These are phyloP conservation scores for Discoglossus pictus DNA, from an alignment of 2,797 vertebrate genomes.

Conservation along the genomic window DNA sequence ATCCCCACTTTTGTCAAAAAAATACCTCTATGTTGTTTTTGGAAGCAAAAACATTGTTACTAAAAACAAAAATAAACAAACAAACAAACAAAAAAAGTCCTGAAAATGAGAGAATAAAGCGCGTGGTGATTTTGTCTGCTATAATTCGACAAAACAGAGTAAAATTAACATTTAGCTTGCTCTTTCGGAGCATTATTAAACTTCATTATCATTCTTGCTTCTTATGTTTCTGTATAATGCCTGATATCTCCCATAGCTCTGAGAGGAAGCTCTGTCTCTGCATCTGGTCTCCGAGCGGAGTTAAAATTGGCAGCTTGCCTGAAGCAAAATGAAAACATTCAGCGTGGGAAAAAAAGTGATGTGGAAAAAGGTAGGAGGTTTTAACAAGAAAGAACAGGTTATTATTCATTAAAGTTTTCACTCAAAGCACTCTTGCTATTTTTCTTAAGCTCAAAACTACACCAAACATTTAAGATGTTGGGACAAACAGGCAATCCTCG, in stretches of 20 bases:
- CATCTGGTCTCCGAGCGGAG: constrained; percentile 44
- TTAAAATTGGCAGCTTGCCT: constrained; percentile 50
- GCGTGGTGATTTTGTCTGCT: not conserved
- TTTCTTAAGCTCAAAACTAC: constrained; percentile 37
- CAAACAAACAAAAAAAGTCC: too few species aligned
- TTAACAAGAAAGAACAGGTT: constrained; percentile 51
- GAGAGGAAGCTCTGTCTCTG: constrained; percentile 50
- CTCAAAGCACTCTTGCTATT: constrained; percentile 37
- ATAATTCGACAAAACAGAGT: constrained; percentile 8
- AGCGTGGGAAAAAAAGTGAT: constrained; percentile 48
- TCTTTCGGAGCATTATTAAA: constrained; percentile 45
- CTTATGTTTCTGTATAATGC: constrained; percentile 51
- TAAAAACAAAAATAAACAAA: too few species aligned
- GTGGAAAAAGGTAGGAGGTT: constrained; percentile 43
- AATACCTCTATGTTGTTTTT: too few species aligned
- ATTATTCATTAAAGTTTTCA: constrained; percentile 37
- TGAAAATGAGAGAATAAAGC: too few species aligned
- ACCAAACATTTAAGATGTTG: constrained; percentile 23
- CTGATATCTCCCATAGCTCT: constrained; percentile 48
- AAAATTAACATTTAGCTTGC: constrained; percentile 40
- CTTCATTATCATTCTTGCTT: constrained; percentile 52
- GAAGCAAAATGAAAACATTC: constrained; percentile 52
- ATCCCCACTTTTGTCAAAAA: too few species aligned
- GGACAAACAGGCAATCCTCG: constrained; percentile 24
- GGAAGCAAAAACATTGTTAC: too few species aligned